phyloP scores from a whole-genome alignment of 1,140 invertebrate genomes.

The Colletes latitarsis region DNA sequence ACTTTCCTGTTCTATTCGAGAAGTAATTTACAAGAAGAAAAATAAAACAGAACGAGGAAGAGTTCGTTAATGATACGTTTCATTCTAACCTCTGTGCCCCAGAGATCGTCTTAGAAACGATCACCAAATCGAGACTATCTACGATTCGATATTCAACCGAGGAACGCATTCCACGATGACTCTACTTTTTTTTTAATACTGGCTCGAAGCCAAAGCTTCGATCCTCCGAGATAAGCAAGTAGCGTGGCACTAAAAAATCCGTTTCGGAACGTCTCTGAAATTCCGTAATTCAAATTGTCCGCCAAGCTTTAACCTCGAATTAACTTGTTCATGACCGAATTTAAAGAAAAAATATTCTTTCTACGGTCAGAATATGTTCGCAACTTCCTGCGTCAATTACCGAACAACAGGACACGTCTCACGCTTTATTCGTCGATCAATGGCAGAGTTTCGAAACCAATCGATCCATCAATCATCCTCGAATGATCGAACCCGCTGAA shows the following conservation, averaged over 20 bases:
- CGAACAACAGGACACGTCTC: background rate
- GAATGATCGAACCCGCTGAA: background rate
- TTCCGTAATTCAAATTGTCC: no score
- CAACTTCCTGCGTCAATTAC: background rate
- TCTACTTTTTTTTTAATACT: background rate
- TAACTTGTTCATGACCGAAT: background rate
- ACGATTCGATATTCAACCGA: background rate
- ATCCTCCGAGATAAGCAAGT: background rate
- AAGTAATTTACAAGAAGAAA: constrained; percentile 28
- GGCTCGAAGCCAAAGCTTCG: background rate
- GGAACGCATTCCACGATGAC: constrained; percentile 4
- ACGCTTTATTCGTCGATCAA: background rate
- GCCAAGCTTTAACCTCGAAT: background rate
- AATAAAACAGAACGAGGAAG: constrained; percentile 43
- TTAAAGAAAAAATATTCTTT: no score
- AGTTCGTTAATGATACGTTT: constrained; percentile 71
- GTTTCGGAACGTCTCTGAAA: no score
- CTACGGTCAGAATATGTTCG: no score
- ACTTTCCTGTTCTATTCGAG: constrained; percentile 17
- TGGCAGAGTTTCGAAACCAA: background rate
- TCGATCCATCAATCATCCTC: constrained; percentile 11
- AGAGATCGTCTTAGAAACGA: constrained; percentile 39
- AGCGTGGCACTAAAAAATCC: background rate
- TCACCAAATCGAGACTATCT: constrained; percentile 18
- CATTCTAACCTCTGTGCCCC: constrained; percentile 66